phyloP scores from a whole-genome alignment of 2,888 invertebrate genomes.

The Mythimna impura region DNA sequence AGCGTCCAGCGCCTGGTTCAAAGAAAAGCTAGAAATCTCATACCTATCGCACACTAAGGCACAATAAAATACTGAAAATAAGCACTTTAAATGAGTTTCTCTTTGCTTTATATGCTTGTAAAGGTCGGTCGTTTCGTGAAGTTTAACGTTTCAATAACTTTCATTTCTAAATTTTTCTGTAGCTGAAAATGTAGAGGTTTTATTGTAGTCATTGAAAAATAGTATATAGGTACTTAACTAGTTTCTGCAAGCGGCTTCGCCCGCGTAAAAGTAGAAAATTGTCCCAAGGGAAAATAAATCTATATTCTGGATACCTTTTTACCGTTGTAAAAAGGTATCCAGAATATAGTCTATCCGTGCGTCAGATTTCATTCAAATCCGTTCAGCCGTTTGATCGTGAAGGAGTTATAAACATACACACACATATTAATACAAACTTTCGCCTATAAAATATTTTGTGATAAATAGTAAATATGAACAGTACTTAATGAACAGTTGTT shows the following conservation, averaged over 20 bases:
- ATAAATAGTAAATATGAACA: not conserved
- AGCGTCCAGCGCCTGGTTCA: conserved; percentile 21
- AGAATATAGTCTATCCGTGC: too few relatives aligned
- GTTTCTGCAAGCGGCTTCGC: too few relatives aligned
- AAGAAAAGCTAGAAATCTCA: conserved; percentile 40
- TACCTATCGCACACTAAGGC: conserved; percentile 29
- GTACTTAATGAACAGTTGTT: not conserved
- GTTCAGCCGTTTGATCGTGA: too few relatives aligned
- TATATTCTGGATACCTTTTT: too few relatives aligned
- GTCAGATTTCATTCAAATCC: too few relatives aligned
- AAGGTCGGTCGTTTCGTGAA: conserved; percentile 17
- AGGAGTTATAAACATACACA: too few relatives aligned
- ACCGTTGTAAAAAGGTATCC: too few relatives aligned
- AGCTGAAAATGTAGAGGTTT: conserved; percentile 6
- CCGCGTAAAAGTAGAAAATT: too few relatives aligned
- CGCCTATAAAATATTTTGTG: too few relatives aligned
- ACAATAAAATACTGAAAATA: conserved; percentile 51
- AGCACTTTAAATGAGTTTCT: conserved; percentile 36
- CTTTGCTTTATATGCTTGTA: conserved; percentile 38
- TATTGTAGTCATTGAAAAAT: not conserved
- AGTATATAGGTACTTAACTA: not conserved
- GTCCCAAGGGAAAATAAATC: too few relatives aligned
- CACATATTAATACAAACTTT: too few relatives aligned
- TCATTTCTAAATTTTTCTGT: conserved; percentile 7
- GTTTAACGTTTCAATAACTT: conserved; percentile 28